Conservation (phyloP, 2,797 vertebrate genomes). For the Clarias fuscus region DNA sequence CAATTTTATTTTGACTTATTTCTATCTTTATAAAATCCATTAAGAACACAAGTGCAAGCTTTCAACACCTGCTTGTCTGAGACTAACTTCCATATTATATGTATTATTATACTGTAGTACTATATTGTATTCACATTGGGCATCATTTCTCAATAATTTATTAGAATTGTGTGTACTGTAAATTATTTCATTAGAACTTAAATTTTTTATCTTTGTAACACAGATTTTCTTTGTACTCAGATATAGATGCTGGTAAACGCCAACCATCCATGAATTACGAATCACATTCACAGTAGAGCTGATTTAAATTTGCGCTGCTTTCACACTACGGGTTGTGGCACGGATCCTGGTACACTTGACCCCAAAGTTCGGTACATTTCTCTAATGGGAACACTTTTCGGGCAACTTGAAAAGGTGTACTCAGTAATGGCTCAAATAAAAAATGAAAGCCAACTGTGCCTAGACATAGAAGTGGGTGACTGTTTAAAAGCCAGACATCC, state of each 20-base stretch:
- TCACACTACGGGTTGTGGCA: too few species aligned
- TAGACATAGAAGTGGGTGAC: too few species aligned
- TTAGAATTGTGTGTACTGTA: not conserved
- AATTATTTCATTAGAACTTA: not conserved
- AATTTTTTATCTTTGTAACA: not conserved
- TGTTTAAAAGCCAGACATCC: too few species aligned
- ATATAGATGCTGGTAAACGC: not conserved
- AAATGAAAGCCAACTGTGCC: too few species aligned
- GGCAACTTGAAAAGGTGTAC: too few species aligned
- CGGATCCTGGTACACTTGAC: too few species aligned
- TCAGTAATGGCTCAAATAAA: too few species aligned
- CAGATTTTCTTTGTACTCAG: not conserved
- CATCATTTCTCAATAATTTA: constrained; percentile 4
- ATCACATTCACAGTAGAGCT: not conserved
- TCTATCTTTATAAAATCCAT: not conserved
- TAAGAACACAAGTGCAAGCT: not conserved
- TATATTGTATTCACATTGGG: not conserved
- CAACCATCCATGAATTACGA: not conserved
- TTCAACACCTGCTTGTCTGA: not conserved
- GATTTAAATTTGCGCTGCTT: not conserved
- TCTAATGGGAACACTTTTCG: too few species aligned
- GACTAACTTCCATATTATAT: not conserved
- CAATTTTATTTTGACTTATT: not conserved
- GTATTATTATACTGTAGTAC: not conserved
- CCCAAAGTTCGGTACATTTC: too few species aligned